Base-by-base conservation (phyloP, 2,888 invertebrate species). In the Hedychridium roseum region DNA sequence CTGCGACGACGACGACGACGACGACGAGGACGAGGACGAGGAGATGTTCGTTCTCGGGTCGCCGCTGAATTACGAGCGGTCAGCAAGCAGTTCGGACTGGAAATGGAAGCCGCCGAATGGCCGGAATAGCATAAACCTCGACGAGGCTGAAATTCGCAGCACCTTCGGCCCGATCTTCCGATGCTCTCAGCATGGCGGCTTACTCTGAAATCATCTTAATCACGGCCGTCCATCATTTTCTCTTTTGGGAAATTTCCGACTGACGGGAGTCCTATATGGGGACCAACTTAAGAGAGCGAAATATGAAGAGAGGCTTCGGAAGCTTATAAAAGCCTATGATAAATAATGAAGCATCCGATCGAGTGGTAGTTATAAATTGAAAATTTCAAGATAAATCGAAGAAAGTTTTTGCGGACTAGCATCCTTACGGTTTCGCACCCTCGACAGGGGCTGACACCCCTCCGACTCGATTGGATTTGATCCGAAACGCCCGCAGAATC, bases 91-190 rank as follows among this genome's bases (percentile, higher is more conserved):
- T 53, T 67, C 64, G 56, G 51, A 52, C 66, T 68, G 60, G 60
- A 63, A 72, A 69, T 70, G 63, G 67, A 66, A 67, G 63, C 72
- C 68, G 45, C 68, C 70, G 64, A 71, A 71, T 63, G 64, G 68
- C 54, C 52, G 64, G 60, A 64, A 67, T 60, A 67, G 67, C 67
- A 57, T 66, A 67, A 70, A 70, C 60, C 57, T 57, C 54, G 56
- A 66, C 59, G 53, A 35, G 40, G 50, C 47, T 59, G 63, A 56
- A 66, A 54, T 64, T 59, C 59, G 56, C 47, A 38, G 46, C 43
- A 42, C 43, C 48, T 32, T 7, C 16, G 26, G 38, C 35, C 26
- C 16, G 27, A 20, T 30, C 28, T 14, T 2, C 3, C 20, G 18
- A n/a, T 5, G 27, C 15, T 12, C 7, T 26, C 32, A 7, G 15